Evolutionary conservation across 1,140 invertebrate genomes (phyloP), one percentile per base, ranked within the genome.

Genomic region (Bombus polaris): DNA sequence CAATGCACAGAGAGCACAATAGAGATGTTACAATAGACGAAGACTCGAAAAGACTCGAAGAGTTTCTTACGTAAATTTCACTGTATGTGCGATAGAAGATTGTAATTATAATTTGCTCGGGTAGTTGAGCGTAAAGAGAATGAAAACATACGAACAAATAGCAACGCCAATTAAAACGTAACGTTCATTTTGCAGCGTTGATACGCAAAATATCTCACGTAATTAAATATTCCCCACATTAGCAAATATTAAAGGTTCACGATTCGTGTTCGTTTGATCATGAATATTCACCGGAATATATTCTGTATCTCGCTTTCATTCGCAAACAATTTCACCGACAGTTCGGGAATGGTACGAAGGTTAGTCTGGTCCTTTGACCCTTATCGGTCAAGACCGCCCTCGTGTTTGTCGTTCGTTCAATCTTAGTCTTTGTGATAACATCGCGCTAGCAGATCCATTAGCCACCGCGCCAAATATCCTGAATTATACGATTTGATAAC

Each of bases 371-470:
- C 68, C 57, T 85, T 85, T 71, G 53, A 85, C 57, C 77, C 83
- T 85, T 81, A 85, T 81, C 83, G 83, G 77, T 53, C 42, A 53
- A 81, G 68, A 80, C 77, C 77, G 28, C 10, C 35, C 74, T 15
- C 57, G 32, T 73, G 83, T 81, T 81, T 73, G 39, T 80, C 76
- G 57, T 73, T 35, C 68, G 42, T 81, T 85, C 77, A n/a, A 81
- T 85, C 77, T 85, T 85, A 81, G 42, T 39, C 68, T 53, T 62
- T 62, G 77, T 13, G 83, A 85, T 85, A 85, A 65, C 37, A 85
- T 85, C 83, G 53, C 22, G 68, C 39, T 15, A 72, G 15, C 32
- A 39, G 42, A 73, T 81, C 77, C 83, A 85, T 85, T 85, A 80
- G 83, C 68, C n/a, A 8, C 25, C 74, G 8, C 66, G 25, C 44